A percentile compares a stretch with the other conserved stretches of the same genome.
Evolutionary conservation across 2,888 invertebrate genomes (phyloP).

Genomic region (Dryobota labecula): DNA sequence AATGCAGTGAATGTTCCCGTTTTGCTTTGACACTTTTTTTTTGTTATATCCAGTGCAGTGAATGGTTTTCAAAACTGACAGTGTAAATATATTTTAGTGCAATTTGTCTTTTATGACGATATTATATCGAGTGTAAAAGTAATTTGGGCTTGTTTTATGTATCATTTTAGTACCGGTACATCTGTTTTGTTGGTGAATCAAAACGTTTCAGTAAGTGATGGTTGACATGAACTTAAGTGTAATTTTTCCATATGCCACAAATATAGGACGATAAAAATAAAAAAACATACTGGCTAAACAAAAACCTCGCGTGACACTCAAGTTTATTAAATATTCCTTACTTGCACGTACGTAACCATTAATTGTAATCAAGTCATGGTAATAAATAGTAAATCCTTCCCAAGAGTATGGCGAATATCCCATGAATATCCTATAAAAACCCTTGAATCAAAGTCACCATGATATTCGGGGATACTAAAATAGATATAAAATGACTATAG

Average conservation of each 20-base stretch:
- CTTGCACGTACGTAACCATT: slow-evolving; percentile 25
- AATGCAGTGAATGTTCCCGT: slow-evolving; percentile 55
- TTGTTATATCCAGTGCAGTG: slow-evolving; percentile 62
- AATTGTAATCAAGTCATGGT: slow-evolving; percentile 30
- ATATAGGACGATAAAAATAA: background rate
- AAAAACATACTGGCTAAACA: slow-evolving; percentile 3
- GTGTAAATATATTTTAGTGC: slow-evolving; percentile 43
- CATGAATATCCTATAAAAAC: slow-evolving; percentile 61
- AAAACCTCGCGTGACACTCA: slow-evolving; percentile 39
- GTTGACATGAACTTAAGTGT: background rate
- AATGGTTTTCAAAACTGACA: slow-evolving; percentile 37
- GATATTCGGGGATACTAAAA: slow-evolving; percentile 56
- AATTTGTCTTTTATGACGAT: slow-evolving; percentile 32
- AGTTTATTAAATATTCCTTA: slow-evolving; percentile 47
- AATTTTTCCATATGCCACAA: slow-evolving; percentile 9
- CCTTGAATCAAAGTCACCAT: slow-evolving; percentile 62
- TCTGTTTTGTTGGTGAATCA: slow-evolving; percentile 21
- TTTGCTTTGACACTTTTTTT: slow-evolving; percentile 58
- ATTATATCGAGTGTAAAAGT: slow-evolving; percentile 52
- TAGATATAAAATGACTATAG: slow-evolving; percentile 25
- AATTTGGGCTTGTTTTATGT: slow-evolving; percentile 61
- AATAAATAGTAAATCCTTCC: slow-evolving; percentile 44
- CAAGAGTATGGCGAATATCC: slow-evolving; percentile 30
- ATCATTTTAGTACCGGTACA: slow-evolving; percentile 50
- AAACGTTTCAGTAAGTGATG: slow-evolving; percentile 8